Evolutionary conservation across 2,888 invertebrate species (phyloP).

Genomic region (Dendrolimus houi): DNA sequence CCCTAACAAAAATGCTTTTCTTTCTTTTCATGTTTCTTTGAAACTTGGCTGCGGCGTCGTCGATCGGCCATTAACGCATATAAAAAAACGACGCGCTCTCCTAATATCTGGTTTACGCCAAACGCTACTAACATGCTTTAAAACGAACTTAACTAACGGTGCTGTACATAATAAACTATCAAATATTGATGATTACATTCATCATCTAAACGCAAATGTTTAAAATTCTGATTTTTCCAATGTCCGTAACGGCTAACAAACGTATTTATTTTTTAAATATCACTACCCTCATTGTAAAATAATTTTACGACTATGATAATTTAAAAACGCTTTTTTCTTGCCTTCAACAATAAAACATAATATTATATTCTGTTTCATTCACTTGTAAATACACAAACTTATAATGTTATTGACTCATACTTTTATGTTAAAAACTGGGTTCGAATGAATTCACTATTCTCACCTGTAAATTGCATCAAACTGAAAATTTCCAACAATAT

Average conservation of each 20-base stretch:
- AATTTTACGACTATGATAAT: too few relatives aligned
- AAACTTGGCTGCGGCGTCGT: conserved; percentile 63
- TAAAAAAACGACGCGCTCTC: conserved; percentile 51
- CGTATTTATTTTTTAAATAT: conserved; percentile 10
- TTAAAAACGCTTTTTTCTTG: too few relatives aligned
- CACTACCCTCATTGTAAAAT: neutral
- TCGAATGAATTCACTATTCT: too few relatives aligned
- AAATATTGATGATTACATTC: neutral
- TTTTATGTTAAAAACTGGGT: too few relatives aligned
- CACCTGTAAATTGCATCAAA: too few relatives aligned
- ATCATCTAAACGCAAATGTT: too few relatives aligned
- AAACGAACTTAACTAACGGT: conserved; percentile 34
- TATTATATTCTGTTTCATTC: too few relatives aligned
- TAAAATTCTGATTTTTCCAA: too few relatives aligned
- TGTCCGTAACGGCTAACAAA: conserved; percentile 5
- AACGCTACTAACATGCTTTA: conserved; percentile 69
- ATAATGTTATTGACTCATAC: too few relatives aligned
- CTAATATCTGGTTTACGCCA: conserved; percentile 74
- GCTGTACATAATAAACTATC: conserved; percentile 35
- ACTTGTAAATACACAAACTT: too few relatives aligned
- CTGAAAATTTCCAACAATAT: too few relatives aligned
- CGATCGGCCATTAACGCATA: conserved; percentile 56
- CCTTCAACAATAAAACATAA: too few relatives aligned
- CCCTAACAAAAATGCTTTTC: conserved; percentile 73
- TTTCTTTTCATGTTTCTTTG: conserved; percentile 76